Percentiles rank a stretch among this genome's conserved stretches.
Conservation (phyloP, 1,140 invertebrate species). For the Drosophila prosaltans region DNA sequence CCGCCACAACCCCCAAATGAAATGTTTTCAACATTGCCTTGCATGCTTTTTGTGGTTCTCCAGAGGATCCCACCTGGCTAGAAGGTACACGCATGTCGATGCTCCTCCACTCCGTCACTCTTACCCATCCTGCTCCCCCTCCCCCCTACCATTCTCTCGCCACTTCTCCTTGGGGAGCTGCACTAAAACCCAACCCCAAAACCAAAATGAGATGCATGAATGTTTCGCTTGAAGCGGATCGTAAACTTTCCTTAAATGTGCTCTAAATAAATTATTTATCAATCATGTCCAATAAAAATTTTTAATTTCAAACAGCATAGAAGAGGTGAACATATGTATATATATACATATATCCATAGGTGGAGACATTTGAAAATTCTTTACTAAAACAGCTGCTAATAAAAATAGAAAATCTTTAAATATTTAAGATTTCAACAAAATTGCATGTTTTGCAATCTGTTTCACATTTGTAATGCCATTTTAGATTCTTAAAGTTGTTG, state of each 20-base stretch:
- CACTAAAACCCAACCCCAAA: conserved; percentile 45
- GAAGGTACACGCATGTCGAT: conserved; percentile 39
- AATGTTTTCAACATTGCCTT: conserved; percentile 28
- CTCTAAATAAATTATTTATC: conserved; percentile 67
- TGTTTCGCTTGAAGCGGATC: conserved; percentile 46
- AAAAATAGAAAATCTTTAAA: not conserved
- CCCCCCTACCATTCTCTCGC: not conserved
- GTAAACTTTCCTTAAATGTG: conserved; percentile 56
- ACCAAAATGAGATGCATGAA: conserved; percentile 68
- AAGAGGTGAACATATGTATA: not conserved
- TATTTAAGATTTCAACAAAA: not conserved
- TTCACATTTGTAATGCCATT: too few species aligned
- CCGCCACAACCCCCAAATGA: not conserved
- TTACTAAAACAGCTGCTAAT: conserved; percentile 1
- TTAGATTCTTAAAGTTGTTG: too few species aligned
- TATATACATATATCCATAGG: too few species aligned
- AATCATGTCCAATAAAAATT: conserved; percentile 49
- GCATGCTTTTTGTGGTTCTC: conserved; percentile 73
- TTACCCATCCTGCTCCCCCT: not conserved
- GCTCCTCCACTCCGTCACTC: not conserved
- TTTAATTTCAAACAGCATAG: conserved; percentile 22
- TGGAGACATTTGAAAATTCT: not conserved
- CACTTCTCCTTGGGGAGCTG: conserved; percentile 46
- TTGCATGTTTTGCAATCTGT: too few species aligned
- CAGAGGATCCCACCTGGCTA: conserved; percentile 56